Evolutionary conservation across 2,888 invertebrate genomes (phyloP).

Genomic region (Anoplius nigerrimus): DNA sequence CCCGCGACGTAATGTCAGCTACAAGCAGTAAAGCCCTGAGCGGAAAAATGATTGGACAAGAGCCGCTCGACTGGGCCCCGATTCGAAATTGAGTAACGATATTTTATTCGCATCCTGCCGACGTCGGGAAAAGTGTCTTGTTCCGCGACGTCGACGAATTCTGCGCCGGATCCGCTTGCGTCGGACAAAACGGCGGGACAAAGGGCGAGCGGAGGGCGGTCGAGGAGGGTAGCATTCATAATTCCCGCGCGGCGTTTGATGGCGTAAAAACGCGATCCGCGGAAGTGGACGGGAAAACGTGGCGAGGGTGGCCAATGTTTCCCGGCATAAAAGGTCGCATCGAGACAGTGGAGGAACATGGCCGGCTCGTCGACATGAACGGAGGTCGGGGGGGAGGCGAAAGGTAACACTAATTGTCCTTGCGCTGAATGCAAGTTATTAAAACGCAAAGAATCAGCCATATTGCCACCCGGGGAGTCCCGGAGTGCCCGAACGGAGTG

Average conservation of each 20-base stretch:
- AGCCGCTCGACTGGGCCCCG: too few relatives aligned
- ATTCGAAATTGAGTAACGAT: too few relatives aligned
- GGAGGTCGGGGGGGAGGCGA: not conserved
- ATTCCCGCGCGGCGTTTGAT: not conserved
- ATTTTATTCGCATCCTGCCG: too few relatives aligned
- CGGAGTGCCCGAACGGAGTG: slow-evolving; percentile 1
- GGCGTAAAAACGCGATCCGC: slow-evolving; percentile 16
- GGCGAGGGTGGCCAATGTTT: slow-evolving; percentile 12
- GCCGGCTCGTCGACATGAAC: not conserved
- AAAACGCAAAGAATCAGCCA: slow-evolving; percentile 10
- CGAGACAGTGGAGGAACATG: slow-evolving; percentile 1
- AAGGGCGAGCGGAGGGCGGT: not conserved
- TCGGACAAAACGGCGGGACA: not conserved
- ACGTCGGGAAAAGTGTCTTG: not conserved
- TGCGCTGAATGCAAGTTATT: slow-evolving; percentile 2
- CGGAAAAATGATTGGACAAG: too few relatives aligned
- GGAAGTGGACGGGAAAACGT: slow-evolving; percentile 1
- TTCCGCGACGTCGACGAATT: not conserved
- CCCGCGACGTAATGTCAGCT: not conserved
- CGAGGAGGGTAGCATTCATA: not conserved
- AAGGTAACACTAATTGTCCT: slow-evolving; percentile 32
- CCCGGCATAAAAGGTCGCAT: not conserved
- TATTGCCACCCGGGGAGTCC: not conserved
- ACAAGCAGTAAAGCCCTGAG: too few relatives aligned
- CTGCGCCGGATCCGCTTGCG: too few relatives aligned